Percentiles rank a stretch among this genome's conserved stretches.
Conservation (phyloP, 2,113 vertebrate genomes). For the Scolopax mira region DNA sequence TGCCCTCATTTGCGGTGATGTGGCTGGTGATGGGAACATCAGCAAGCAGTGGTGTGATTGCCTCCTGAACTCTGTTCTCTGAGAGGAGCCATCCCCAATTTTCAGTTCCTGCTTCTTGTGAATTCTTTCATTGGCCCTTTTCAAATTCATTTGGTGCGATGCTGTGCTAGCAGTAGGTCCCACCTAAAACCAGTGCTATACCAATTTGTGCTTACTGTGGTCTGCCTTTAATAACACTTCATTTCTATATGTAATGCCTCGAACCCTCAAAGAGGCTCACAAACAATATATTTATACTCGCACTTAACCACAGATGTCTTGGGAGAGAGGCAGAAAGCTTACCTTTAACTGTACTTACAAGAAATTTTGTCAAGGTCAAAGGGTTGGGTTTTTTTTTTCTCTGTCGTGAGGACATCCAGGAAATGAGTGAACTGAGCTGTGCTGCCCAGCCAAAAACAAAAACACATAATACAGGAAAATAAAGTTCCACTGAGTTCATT, state of each 20-base stretch:
- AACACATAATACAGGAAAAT: conserved; percentile 5
- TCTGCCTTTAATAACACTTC: background rate
- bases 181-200: background rate
- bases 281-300: background rate
- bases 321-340: background rate
- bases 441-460: background rate
- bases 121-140: background rate
- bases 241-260: background rate
- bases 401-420: background rate
- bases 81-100: background rate
- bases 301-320: background rate
- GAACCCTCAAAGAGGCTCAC: background rate
- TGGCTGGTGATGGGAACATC: background rate
- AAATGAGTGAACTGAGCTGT: background rate
- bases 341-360: background rate
- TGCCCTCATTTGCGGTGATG: background rate
- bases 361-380: background rate
- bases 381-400: background rate
- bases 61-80: background rate
- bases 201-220: background rate
- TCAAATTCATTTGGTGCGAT: background rate
- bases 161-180: background rate
- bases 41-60: background rate
- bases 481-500: conserved; percentile 9
- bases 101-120: background rate